These are phyloP conservation scores for Adelosebastes latens DNA, from an alignment of 2,797 vertebrate genomes.

Conservation along the genomic window DNA sequence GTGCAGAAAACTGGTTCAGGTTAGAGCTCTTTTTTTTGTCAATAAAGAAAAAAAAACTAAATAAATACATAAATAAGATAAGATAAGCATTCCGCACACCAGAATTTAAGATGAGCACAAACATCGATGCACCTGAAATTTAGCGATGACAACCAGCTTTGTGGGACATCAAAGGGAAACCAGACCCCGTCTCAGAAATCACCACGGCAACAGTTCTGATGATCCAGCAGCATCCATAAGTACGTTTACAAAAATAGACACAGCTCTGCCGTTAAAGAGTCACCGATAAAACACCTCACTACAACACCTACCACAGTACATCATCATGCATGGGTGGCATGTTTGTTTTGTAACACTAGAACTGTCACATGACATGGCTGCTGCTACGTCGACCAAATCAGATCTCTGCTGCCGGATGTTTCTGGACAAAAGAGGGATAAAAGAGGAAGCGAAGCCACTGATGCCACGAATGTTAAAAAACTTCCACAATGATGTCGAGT, in stretches of 20 bases:
- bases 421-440: constrained; percentile 23
- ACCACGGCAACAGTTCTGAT: constrained; percentile 53
- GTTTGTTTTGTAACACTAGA: constrained; percentile 54
- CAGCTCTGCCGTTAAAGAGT: constrained; percentile 50
- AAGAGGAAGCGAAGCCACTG: constrained; percentile 40
- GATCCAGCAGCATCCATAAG: constrained; percentile 49
- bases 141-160: constrained; percentile 45
- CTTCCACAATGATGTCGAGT: constrained; percentile 28
- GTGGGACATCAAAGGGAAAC: constrained; percentile 55
- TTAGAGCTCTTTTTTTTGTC: constrained; percentile 31
- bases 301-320: constrained; percentile 64
- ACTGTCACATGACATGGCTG: constrained; percentile 43
- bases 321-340: constrained; percentile 63
- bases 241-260: constrained; percentile 56
- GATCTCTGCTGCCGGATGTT: constrained; percentile 32
- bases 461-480: constrained; percentile 39
- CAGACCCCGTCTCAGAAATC: constrained; percentile 50
- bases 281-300: constrained; percentile 52
- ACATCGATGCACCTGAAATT: constrained; percentile 54
- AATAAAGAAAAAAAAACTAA: not conserved
- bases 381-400: constrained; percentile 39
- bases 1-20: constrained; percentile 21
- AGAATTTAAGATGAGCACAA: constrained; percentile 43
- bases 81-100: constrained; percentile 61
- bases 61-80: constrained; percentile 64